Evolutionary conservation across 2,113 vertebrate species (phyloP).

Genomic region (Lonchura striata): DNA sequence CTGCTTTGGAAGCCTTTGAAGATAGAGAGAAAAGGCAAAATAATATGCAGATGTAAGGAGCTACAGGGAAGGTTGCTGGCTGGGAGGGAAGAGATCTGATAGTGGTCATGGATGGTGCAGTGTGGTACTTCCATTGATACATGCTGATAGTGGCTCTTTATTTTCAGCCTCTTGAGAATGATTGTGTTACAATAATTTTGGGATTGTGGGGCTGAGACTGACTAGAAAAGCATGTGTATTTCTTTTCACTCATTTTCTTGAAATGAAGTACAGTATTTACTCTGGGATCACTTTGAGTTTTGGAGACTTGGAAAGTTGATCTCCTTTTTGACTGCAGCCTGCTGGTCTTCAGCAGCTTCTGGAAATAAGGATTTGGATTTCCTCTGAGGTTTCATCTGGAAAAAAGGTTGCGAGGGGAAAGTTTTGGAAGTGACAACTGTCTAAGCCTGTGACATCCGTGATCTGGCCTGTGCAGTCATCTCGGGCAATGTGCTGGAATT

Average conservation of each 20-base stretch:
- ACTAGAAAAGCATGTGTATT: background rate
- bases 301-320: background rate
- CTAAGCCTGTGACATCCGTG: background rate
- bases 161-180: background rate
- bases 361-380: background rate
- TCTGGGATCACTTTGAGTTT: background rate
- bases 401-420: too few species aligned
- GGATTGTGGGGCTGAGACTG: background rate
- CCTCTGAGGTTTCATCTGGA: background rate
- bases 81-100: background rate
- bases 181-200: background rate
- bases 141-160: background rate
- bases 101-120: rapidly evolving
- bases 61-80: background rate
- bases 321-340: background rate
- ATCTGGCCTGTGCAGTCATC: background rate
- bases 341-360: background rate
- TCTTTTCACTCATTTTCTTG: background rate
- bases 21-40: background rate
- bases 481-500: background rate
- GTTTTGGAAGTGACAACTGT: rapidly evolving
- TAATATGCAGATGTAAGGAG: too few species aligned
- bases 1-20: background rate
- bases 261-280: background rate
- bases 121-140: background rate